Evolutionary conservation across 2,888 invertebrate genomes (phyloP), one percentile per base, ranked within the genome.

Genomic region (Neoaliturus tenellus): DNA sequence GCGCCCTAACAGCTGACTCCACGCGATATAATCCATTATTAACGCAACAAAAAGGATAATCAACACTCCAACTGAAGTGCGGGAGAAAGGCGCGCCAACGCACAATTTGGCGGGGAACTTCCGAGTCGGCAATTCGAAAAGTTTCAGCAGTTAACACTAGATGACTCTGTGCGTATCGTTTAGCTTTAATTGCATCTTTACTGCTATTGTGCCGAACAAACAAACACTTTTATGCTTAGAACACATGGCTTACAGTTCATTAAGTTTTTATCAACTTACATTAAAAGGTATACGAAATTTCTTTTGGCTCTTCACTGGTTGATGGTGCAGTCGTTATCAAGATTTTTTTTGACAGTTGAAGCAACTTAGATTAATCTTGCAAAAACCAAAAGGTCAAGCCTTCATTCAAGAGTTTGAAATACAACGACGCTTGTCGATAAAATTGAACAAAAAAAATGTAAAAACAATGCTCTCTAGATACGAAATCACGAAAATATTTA

Each of bases 91-190:
- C 62, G 62, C 62, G 31, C 62, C 62, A 62, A 62, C 62, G 25
- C 62, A 28, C 62, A 62, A 62, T 62, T 62, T 62, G 62, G 62
- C 28, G 62, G 62, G 5, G 31, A 62, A 62, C 62, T 62, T 62
- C 62, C 62, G 28, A 62, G 28, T 62, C 62, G 62, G 62, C 62
- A 62, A 62, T 62, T 62, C 31, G 28, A 62, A 62, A 62, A 62
- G 62, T 62, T 62, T 31, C 62, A 28, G 20, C 62, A 62, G 12
- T 62, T 28, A 62, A 28, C 62, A 31, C 62, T 62, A 62, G 62
- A 62, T 62, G 62, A 31, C 62, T 62, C 62, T 28, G 58, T 31
- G 62, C 62, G 31, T 62, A 62, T 62, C 62, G 62, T 62, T 28
- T 8, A 31, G 62, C 62, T 62, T 62, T 62, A 62, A 62, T 62